Percentiles rank a stretch among this genome's conserved stretches.
Evolutionary conservation across 2,797 vertebrate genomes (phyloP).

Genomic region (Semotilus atromaculatus): DNA sequence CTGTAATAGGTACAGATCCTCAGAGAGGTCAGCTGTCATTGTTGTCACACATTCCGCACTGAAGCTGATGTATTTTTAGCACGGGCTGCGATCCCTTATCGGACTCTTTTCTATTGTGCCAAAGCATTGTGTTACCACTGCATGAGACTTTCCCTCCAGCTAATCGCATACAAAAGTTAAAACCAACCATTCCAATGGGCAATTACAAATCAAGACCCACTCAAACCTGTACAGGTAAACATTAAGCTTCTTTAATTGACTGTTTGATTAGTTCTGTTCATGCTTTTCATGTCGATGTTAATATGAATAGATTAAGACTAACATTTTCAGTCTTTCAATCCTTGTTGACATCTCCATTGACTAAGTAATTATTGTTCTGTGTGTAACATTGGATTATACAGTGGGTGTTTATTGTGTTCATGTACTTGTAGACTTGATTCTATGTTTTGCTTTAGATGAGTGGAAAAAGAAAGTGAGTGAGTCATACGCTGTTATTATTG

Average conservation of each 20-base stretch:
- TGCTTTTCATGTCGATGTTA: not conserved
- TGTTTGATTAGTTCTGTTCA: not conserved
- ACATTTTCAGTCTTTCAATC: slow-evolving; percentile 10
- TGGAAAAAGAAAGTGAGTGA: slow-evolving; percentile 98
- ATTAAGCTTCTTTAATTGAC: not conserved
- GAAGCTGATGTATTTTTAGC: slow-evolving; percentile 92
- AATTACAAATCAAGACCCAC: slow-evolving; percentile 98
- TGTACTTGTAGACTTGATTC: slow-evolving; percentile 34
- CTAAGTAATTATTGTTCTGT: not conserved
- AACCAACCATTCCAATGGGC: slow-evolving; percentile 83
- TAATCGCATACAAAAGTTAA: slow-evolving; percentile 53
- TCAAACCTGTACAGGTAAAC: slow-evolving; percentile 95
- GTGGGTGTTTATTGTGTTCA: not conserved
- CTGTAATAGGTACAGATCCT: slow-evolving; percentile 35
- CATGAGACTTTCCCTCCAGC: slow-evolving; percentile 57
- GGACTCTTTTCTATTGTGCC: slow-evolving; percentile 73
- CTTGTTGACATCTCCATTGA: not conserved
- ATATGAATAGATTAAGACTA: not conserved
- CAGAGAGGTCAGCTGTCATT: slow-evolving; percentile 77
- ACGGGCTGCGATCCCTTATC: slow-evolving; percentile 81
- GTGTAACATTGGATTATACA: not conserved
- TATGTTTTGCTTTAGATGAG: slow-evolving; percentile 80
- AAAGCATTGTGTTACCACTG: slow-evolving; percentile 70
- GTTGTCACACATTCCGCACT: slow-evolving; percentile 86
- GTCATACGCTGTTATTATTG: slow-evolving; percentile 87